Percentiles rank a stretch among this genome's conserved stretches.
Evolutionary conservation across 2,113 vertebrate species (phyloP).

Genomic region (Hyaena hyaena): DNA sequence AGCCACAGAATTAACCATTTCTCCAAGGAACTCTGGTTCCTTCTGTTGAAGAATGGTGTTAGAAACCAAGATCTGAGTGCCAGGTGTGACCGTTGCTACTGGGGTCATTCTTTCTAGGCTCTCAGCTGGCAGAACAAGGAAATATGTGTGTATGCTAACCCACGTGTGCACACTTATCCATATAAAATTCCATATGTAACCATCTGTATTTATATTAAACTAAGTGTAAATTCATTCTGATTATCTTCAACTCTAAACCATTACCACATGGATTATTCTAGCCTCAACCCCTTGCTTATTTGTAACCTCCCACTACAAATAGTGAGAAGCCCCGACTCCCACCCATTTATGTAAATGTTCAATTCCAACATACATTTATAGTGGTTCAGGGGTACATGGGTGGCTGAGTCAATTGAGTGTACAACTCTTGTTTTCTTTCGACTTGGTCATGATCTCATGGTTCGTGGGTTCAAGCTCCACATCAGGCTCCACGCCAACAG

Average conservation of each 20-base stretch:
- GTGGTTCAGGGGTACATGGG: not conserved
- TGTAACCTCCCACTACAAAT: not conserved
- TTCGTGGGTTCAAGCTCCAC: too few species aligned
- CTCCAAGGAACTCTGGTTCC: not conserved
- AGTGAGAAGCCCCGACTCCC: not conserved
- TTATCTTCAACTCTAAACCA: not conserved
- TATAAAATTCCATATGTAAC: not conserved
- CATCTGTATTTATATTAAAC: not conserved
- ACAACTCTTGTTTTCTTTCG: too few species aligned
- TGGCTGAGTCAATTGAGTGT: too few species aligned
- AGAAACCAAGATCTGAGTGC: not conserved
- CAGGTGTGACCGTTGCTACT: not conserved
- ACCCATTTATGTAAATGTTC: not conserved
- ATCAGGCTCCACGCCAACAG: too few species aligned
- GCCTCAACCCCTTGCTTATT: not conserved
- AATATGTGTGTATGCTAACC: not conserved
- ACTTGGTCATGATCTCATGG: too few species aligned
- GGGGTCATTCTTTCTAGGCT: not conserved
- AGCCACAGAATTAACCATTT: not conserved
- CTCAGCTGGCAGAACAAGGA: not conserved
- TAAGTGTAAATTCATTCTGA: not conserved
- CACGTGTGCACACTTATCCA: not conserved
- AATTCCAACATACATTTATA: not conserved
- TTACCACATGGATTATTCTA: not conserved
- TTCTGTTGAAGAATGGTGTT: not conserved